A percentile compares a stretch with the other conserved stretches of the same genome.
These are phyloP conservation scores for Phrynocephalus vlangalii DNA, from an alignment of 2,797 vertebrate genomes.

Conservation along the genomic window DNA sequence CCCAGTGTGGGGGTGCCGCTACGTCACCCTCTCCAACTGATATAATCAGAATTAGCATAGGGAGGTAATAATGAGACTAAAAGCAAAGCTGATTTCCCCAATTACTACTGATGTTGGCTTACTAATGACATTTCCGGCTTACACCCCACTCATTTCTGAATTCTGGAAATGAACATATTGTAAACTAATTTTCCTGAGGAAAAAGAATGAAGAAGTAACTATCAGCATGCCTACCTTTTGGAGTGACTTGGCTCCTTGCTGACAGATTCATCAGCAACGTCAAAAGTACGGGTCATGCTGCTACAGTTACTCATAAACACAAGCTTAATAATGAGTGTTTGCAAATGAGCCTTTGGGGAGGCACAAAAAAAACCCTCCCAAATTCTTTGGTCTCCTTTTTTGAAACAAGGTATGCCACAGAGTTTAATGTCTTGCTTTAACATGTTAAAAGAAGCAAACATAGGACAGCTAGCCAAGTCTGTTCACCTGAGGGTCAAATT, in stretches of 20 bases:
- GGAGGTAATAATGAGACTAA: neutral
- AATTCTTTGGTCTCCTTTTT: neutral
- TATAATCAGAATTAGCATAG: neutral
- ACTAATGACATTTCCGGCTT: neutral
- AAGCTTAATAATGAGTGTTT: neutral
- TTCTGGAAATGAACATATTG: neutral
- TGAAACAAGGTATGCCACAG: neutral
- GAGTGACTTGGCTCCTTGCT: neutral
- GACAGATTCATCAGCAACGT: neutral
- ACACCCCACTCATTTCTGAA: neutral
- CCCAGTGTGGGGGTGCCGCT: too few species aligned
- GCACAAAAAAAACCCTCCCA: neutral
- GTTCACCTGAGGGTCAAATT: neutral
- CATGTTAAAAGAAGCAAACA: neutral
- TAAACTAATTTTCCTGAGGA: neutral
- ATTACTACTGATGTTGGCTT: neutral
- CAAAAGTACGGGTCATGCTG: neutral
- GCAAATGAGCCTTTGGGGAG: neutral
- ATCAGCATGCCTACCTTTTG: neutral
- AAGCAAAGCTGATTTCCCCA: neutral
- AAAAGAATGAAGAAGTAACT: neutral
- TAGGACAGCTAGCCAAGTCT: neutral
- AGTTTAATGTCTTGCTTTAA: neutral
- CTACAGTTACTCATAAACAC: neutral
- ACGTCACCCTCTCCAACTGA: neutral